Percentiles rank a stretch among this genome's conserved stretches.
Evolutionary conservation across 1,140 invertebrate species (phyloP).

Genomic region (Aphelenchoides avenae): DNA sequence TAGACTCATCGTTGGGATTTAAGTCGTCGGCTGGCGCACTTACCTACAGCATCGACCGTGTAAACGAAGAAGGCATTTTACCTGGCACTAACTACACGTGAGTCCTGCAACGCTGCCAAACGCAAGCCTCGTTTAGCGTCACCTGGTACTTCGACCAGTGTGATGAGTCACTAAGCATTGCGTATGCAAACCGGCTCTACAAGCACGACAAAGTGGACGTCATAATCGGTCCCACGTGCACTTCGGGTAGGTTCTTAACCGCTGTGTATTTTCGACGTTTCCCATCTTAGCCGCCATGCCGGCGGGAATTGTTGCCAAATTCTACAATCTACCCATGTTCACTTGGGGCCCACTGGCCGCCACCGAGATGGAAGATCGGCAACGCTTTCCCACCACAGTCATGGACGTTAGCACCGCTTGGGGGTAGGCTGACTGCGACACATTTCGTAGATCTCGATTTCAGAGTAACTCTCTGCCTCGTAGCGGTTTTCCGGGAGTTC

Average conservation of each 20-base stretch:
- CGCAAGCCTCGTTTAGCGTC: background rate
- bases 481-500: conserved; percentile 17
- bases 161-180: background rate
- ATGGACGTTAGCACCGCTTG: too few species aligned
- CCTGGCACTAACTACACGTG: background rate
- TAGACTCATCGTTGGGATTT: background rate
- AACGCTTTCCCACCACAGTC: background rate
- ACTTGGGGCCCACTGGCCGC: background rate
- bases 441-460: too few species aligned
- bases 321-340: background rate
- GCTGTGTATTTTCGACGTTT: background rate
- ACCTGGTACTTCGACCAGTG: too few species aligned
- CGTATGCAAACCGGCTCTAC: conserved; percentile 1
- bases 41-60: background rate
- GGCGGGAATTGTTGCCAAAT: background rate
- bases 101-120: background rate
- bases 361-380: background rate
- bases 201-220: background rate
- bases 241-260: too few species aligned
- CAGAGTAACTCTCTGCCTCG: conserved; percentile 23
- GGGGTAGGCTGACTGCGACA: too few species aligned
- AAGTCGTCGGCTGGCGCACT: background rate
- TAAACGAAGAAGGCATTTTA: background rate
- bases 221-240: conserved; percentile 11
- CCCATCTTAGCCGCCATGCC: background rate